Conservation (phyloP, 2,113 vertebrate genomes). For the Oxyruncus cristatus region DNA sequence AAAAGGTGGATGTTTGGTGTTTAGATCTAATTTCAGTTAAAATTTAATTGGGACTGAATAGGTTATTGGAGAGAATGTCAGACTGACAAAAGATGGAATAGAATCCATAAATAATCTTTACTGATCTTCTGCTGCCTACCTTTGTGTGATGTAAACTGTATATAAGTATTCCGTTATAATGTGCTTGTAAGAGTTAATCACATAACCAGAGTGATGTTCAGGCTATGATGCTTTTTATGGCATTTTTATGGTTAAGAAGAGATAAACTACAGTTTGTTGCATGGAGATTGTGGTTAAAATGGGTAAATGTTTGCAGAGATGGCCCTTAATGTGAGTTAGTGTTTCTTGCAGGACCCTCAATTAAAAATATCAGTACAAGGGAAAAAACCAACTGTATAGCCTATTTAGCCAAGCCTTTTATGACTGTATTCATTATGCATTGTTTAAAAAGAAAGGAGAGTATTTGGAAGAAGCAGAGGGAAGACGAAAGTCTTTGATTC, state of each 20-base stretch:
- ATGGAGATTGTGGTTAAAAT: not conserved
- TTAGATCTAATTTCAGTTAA: not conserved
- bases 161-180: not conserved
- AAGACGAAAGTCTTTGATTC: not conserved
- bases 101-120: not conserved
- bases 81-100: not conserved
- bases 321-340: not conserved
- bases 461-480: not conserved
- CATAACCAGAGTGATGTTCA: not conserved
- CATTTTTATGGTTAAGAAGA: not conserved
- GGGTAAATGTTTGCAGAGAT: not conserved
- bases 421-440: not conserved
- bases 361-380: not conserved
- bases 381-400: not conserved
- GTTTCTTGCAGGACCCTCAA: not conserved
- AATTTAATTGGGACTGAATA: not conserved
- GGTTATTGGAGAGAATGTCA: not conserved
- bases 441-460: not conserved
- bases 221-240: not conserved
- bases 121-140: not conserved
- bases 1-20: not conserved
- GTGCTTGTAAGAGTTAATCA: not conserved
- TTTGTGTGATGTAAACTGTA: not conserved
- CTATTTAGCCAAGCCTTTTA: not conserved
- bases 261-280: not conserved